Percentiles rank a stretch among this genome's conserved stretches.
Conservation (phyloP, 2,888 invertebrate genomes). For the Molorchus minor region DNA sequence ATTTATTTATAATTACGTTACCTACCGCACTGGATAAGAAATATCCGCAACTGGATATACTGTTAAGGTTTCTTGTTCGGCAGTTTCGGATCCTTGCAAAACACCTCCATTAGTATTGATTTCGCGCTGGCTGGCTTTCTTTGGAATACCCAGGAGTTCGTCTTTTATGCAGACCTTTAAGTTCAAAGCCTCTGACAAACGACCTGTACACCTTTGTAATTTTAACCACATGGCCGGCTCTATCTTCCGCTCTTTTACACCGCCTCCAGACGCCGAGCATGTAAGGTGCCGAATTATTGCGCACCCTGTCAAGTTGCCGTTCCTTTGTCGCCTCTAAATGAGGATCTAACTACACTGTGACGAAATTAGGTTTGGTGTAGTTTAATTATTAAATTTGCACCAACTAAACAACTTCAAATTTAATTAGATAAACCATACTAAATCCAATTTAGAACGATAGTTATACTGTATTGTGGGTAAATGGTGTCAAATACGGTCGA, state of each 20-base stretch:
- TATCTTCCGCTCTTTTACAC: constrained; percentile 9
- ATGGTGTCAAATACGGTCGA: constrained; percentile 4
- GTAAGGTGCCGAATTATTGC: constrained; percentile 14
- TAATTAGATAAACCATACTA: constrained; percentile 14
- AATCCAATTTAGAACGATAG: constrained; percentile 6
- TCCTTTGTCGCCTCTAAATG: constrained; percentile 9
- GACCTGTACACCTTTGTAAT: constrained; percentile 18
- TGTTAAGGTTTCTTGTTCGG: neutral
- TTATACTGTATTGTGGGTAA: neutral
- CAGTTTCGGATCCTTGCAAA: neutral
- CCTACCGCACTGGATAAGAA: too few species aligned
- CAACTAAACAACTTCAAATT: constrained; percentile 18
- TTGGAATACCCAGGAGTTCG: neutral
- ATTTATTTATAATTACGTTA: too few species aligned
- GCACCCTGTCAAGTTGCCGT: constrained; percentile 13
- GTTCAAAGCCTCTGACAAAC: constrained; percentile 15
- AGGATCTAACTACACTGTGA: constrained; percentile 10
- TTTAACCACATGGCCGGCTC: constrained; percentile 8
- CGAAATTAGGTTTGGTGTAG: constrained; percentile 17
- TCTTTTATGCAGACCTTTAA: neutral
- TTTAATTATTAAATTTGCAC: constrained; percentile 24
- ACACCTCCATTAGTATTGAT: constrained; percentile 1
- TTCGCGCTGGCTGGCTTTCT: neutral
- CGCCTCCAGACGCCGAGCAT: constrained; percentile 4
- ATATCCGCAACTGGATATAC: neutral